These are phyloP conservation scores for Brenthis ino DNA, from an alignment of 2,888 invertebrate species.

Conservation along the genomic window DNA sequence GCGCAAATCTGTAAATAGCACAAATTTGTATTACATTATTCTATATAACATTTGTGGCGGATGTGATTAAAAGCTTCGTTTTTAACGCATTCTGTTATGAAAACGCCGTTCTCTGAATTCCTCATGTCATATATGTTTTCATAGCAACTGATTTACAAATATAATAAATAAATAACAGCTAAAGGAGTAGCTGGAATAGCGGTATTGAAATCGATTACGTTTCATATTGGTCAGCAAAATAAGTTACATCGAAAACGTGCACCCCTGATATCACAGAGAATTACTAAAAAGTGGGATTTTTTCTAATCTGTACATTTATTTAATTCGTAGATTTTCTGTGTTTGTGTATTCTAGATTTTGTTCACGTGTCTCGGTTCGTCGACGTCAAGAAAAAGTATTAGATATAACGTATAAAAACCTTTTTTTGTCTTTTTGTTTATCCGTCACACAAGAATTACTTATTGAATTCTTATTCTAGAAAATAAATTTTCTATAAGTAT, in stretches of 20 bases:
- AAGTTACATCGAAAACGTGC: background rate
- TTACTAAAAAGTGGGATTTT: too few species aligned
- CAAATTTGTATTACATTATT: background rate
- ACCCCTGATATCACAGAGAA: background rate
- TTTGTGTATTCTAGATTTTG: too few species aligned
- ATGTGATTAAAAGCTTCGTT: slow-evolving; percentile 15
- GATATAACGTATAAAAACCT: too few species aligned
- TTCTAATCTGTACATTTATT: too few species aligned
- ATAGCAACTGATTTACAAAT: slow-evolving; percentile 23
- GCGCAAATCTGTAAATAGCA: background rate
- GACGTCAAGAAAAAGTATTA: too few species aligned
- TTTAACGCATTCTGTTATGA: slow-evolving; percentile 16
- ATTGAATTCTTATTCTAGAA: too few species aligned
- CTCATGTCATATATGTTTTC: slow-evolving; percentile 15
- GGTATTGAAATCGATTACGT: slow-evolving; percentile 8
- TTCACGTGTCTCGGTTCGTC: too few species aligned
- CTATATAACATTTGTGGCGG: slow-evolving; percentile 3
- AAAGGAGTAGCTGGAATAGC: slow-evolving; percentile 1
- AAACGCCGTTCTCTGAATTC: slow-evolving; percentile 10
- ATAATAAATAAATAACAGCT: slow-evolving; percentile 11
- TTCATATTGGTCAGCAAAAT: background rate
- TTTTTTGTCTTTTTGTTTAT: too few species aligned
- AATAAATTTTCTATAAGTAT: too few species aligned
- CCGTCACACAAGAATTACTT: too few species aligned
- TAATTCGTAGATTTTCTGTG: too few species aligned